These are phyloP conservation scores for Heteromyza rotundicornis DNA, from an alignment of 2,888 invertebrate species.

Conservation along the genomic window DNA sequence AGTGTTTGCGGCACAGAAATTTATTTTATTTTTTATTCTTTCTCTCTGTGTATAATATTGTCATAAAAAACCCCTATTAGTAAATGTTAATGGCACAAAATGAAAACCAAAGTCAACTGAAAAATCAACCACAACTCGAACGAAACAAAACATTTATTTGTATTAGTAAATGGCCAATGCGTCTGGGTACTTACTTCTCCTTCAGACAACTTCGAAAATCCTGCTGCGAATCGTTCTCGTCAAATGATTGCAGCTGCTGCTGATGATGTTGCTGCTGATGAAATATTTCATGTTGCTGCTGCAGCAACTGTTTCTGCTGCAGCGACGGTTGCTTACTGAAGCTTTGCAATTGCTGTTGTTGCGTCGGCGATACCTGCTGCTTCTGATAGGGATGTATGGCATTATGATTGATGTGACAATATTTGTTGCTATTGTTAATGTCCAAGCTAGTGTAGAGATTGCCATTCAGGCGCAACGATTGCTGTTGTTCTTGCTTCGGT, in stretches of 20 bases:
- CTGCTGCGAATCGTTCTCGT: conserved; percentile 47
- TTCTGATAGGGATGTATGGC: conserved; percentile 54
- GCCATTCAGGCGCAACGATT: conserved; percentile 35
- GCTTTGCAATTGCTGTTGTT: conserved; percentile 24
- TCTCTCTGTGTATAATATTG: no score
- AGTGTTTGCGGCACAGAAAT: no score
- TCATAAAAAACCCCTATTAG: no score
- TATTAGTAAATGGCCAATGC: conserved; percentile 7
- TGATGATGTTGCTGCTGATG: conserved; percentile 10
- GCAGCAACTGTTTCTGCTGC: conserved; percentile 2
- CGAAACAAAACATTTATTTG: no score
- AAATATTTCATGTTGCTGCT: neutral
- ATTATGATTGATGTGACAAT: conserved; percentile 51
- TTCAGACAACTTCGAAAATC: conserved; percentile 58
- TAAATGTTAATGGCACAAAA: neutral
- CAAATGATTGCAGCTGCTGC: conserved; percentile 29
- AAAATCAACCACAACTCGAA: no score
- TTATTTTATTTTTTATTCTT: no score
- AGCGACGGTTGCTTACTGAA: no score
- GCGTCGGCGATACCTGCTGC: conserved; percentile 35
- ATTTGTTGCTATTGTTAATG: conserved; percentile 52
- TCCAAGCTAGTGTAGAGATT: conserved; percentile 40
- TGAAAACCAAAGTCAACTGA: neutral
- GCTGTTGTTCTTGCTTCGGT: conserved; percentile 36
- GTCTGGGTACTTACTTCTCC: conserved; percentile 61